A percentile compares a stretch with the other conserved stretches of the same genome.
phyloP scores from a whole-genome alignment of 1,140 invertebrate genomes.

The Drosophila athabasca region DNA sequence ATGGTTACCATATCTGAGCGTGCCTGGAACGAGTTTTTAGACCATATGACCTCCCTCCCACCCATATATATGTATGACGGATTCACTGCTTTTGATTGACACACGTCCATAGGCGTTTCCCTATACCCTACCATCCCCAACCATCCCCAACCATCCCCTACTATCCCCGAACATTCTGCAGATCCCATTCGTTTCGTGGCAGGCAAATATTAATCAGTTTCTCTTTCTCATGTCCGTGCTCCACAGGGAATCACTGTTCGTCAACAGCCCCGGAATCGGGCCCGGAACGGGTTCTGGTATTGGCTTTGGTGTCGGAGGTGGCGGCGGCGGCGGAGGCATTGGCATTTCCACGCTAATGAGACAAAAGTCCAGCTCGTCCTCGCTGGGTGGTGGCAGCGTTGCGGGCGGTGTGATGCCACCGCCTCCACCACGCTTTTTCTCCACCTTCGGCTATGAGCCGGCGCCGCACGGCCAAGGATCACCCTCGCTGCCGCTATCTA shows the following conservation, averaged over 20 bases:
- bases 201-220: constrained; percentile 67
- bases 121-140: too few relatives aligned
- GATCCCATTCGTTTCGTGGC: constrained; percentile 17
- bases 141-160: neutral
- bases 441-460: constrained; percentile 82
- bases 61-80: neutral
- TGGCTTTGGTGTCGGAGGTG: constrained; percentile 15
- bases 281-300: constrained; percentile 7
- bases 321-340: constrained; percentile 12
- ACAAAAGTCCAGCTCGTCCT: constrained; percentile 76
- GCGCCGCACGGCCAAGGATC: constrained; percentile 18
- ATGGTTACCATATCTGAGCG: neutral
- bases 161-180: constrained; percentile 1
- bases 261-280: constrained; percentile 64
- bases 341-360: constrained; percentile 71
- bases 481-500: constrained; percentile 33
- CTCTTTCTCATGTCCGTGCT: constrained; percentile 1
- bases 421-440: constrained; percentile 73
- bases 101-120: neutral
- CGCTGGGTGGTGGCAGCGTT: constrained; percentile 44
- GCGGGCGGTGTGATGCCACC: constrained; percentile 47
- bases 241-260: constrained; percentile 81
- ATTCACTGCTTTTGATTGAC: constrained; percentile 22
- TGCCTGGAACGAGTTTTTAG: constrained; percentile 1
- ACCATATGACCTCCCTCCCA: neutral